These are phyloP conservation scores for Heterohyrax brucei DNA, from an alignment of 2,797 vertebrate species.

Conservation along the genomic window DNA sequence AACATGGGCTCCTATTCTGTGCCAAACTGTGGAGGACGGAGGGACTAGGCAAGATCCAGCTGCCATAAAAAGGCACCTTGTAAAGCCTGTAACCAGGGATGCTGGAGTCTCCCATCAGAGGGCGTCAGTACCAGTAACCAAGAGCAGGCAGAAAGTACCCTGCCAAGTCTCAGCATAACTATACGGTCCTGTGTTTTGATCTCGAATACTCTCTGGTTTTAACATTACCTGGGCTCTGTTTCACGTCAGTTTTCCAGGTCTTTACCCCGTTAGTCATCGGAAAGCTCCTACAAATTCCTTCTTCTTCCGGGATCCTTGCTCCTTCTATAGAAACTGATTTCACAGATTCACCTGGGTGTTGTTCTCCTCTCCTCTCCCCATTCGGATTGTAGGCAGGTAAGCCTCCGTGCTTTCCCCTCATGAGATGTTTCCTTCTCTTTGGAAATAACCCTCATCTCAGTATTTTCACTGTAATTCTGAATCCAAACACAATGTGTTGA, in stretches of 20 bases:
- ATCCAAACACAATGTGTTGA: neutral
- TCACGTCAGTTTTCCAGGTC: neutral
- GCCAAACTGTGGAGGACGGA: neutral
- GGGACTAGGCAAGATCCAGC: neutral
- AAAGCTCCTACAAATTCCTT: constrained; percentile 23
- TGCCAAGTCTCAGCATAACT: neutral
- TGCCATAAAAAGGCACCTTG: neutral
- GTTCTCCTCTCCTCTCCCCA: neutral
- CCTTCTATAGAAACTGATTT: neutral
- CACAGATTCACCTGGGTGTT: neutral
- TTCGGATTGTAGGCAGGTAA: neutral
- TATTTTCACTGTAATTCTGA: neutral
- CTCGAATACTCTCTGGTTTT: neutral
- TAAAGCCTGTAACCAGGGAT: neutral
- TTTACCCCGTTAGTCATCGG: neutral
- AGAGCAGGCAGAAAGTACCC: neutral
- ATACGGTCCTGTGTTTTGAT: neutral
- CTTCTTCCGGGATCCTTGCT: neutral
- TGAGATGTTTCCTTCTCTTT: neutral
- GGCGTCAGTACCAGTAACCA: neutral
- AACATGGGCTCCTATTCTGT: neutral
- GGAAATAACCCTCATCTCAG: neutral
- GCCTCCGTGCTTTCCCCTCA: neutral
- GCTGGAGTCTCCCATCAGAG: neutral
- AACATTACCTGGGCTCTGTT: neutral